These are phyloP conservation scores for Holothuria leucospilota DNA, from an alignment of 53 echinoderm and acorn worm species.

Conservation along the genomic window DNA sequence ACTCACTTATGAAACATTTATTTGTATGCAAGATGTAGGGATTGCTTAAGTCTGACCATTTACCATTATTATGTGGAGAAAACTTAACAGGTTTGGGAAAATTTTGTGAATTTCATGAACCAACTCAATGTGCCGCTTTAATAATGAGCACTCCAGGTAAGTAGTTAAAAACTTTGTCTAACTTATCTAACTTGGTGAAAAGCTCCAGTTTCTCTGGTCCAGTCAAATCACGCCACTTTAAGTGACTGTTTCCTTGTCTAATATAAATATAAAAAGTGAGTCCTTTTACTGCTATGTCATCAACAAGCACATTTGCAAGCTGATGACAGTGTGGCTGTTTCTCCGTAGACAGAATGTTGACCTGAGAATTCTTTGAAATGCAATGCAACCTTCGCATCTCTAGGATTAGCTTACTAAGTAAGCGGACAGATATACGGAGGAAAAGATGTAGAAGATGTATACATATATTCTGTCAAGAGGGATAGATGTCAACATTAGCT, in stretches of 20 bases:
- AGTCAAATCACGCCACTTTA: constrained; percentile 23
- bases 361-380: background rate
- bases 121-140: too few relatives aligned
- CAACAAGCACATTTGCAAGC: background rate
- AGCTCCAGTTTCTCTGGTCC: background rate
- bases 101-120: too few relatives aligned
- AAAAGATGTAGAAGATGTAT: background rate
- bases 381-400: background rate
- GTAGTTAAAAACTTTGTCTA: background rate
- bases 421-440: background rate
- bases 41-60: too few relatives aligned
- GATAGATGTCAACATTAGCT: background rate
- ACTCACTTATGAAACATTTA: too few relatives aligned
- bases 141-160: background rate
- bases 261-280: too few relatives aligned
- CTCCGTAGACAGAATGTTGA: background rate
- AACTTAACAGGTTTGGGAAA: too few relatives aligned
- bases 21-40: too few relatives aligned
- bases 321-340: constrained; percentile 7
- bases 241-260: too few relatives aligned
- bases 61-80: too few relatives aligned
- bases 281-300: too few relatives aligned
- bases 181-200: constrained; percentile 18
- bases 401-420: background rate
- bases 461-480: background rate